Evolutionary conservation across 1,140 invertebrate species (phyloP).

Genomic region (Vanessa atalanta): DNA sequence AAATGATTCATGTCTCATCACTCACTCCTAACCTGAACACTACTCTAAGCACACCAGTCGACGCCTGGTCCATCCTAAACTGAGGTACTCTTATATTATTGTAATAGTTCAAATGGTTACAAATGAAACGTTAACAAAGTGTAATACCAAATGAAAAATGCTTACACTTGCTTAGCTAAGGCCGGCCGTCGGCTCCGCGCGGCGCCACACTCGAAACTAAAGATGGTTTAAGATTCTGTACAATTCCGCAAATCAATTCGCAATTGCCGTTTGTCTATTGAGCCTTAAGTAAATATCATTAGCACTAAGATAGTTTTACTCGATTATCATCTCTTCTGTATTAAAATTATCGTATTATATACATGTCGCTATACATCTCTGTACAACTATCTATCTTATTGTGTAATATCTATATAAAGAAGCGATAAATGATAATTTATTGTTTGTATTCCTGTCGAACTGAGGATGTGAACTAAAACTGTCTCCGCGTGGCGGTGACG

Average conservation of each 20-base stretch:
- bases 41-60: constrained; percentile 75
- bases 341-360: constrained; percentile 77
- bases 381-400: constrained; percentile 76
- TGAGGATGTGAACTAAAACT: constrained; percentile 73
- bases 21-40: constrained; percentile 69
- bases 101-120: constrained; percentile 78
- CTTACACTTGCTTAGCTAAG: constrained; percentile 78
- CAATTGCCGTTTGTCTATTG: constrained; percentile 68
- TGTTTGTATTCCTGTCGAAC: constrained; percentile 59
- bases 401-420: constrained; percentile 66
- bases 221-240: constrained; percentile 69
- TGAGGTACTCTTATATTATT: constrained; percentile 78
- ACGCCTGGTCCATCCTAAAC: constrained; percentile 80
- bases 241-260: constrained; percentile 72
- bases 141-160: constrained; percentile 77
- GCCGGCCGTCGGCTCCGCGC: constrained; percentile 66
- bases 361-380: constrained; percentile 75
- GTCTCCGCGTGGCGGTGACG: constrained; percentile 61
- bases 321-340: constrained; percentile 67
- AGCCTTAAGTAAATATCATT: constrained; percentile 71
- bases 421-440: constrained; percentile 60
- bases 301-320: constrained; percentile 75
- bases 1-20: constrained; percentile 60
- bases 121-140: constrained; percentile 79
- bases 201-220: constrained; percentile 60